Evolutionary conservation across 53 echinoderm and acorn worm species (phyloP).

Genomic region (Temnopleurus reevesii): DNA sequence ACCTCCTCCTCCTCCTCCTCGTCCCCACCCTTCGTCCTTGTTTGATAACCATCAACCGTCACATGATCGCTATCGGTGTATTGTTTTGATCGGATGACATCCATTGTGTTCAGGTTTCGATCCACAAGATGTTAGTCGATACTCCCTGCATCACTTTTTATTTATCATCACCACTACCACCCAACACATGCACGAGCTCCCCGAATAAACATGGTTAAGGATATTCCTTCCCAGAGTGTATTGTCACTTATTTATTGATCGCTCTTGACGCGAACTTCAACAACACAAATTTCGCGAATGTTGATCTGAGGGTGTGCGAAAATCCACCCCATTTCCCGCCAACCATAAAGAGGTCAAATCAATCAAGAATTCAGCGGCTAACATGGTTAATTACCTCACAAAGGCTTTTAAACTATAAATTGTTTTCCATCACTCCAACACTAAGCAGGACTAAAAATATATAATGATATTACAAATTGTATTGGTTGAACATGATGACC

Average conservation of each 20-base stretch:
- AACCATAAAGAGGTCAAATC: no score
- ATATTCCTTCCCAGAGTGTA: background rate
- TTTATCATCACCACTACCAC: background rate
- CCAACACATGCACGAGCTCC: background rate
- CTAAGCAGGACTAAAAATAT: no score
- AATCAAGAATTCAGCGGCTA: no score
- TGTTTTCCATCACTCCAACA: no score
- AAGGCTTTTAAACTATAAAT: no score
- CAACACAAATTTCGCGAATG: no score
- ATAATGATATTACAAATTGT: no score
- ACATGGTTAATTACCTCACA: no score
- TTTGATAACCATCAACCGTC: background rate
- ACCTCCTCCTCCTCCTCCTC: slow-evolving; percentile 1
- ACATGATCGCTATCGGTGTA: background rate
- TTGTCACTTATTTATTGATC: slow-evolving; percentile 14
- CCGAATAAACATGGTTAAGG: background rate
- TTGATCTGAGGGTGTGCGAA: no score
- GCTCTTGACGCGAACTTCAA: background rate
- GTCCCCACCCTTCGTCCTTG: slow-evolving; percentile 8
- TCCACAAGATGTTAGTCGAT: slow-evolving; percentile 11
- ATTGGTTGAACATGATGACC: no score
- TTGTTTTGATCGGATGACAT: slow-evolving; percentile 29
- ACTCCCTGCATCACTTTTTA: background rate
- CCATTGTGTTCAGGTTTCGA: slow-evolving; percentile 36
- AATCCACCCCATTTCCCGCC: no score